These are phyloP conservation scores for Bemisia tabaci DNA, from an alignment of 1,140 invertebrate genomes.

Conservation along the genomic window DNA sequence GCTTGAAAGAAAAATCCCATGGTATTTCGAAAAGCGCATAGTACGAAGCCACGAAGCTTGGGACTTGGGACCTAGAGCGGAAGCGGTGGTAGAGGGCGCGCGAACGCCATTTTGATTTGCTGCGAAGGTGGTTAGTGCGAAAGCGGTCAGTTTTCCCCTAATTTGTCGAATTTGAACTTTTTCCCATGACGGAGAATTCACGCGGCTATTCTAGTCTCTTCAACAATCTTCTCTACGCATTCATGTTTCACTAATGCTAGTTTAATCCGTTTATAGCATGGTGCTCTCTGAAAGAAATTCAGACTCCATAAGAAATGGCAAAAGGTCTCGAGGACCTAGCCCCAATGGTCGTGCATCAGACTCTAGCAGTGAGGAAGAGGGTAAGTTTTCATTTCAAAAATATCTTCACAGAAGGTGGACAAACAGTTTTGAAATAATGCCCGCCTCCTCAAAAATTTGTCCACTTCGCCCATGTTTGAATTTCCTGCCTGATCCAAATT, in stretches of 20 bases:
- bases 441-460: too few species aligned
- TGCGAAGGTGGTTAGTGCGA: background rate
- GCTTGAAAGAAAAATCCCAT: too few species aligned
- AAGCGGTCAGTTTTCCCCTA: background rate
- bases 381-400: too few species aligned
- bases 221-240: background rate
- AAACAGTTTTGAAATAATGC: too few species aligned
- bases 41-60: too few species aligned
- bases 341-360: constrained; percentile 69
- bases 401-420: too few species aligned
- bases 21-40: too few species aligned
- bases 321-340: constrained; percentile 72
- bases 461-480: too few species aligned
- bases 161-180: background rate
- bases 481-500: too few species aligned
- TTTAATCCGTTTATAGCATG: constrained; percentile 36
- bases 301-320: constrained; percentile 65
- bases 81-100: background rate
- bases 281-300: constrained; percentile 72
- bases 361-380: constrained; percentile 65
- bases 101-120: background rate
- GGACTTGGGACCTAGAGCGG: too few species aligned
- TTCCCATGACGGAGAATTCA: background rate
- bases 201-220: background rate
- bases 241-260: background rate